Evolutionary conservation across 2,113 vertebrate species (phyloP).

Genomic region (Saccopteryx leptura): DNA sequence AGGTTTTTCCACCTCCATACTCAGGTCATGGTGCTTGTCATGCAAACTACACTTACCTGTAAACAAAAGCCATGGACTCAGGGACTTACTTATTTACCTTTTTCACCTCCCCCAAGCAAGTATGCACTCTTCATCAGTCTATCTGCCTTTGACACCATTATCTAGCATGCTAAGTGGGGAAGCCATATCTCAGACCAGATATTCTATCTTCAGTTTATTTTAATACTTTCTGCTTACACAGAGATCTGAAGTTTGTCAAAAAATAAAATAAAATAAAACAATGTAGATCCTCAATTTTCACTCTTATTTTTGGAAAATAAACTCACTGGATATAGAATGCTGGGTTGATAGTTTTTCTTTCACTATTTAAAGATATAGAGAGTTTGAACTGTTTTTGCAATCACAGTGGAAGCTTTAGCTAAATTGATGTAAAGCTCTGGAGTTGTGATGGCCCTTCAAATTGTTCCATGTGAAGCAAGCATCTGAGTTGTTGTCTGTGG

Average conservation of each 20-base stretch:
- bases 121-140: not conserved
- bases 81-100: not conserved
- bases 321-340: not conserved
- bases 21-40: not conserved
- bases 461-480: not conserved
- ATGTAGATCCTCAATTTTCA: not conserved
- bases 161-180: not conserved
- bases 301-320: not conserved
- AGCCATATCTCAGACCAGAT: not conserved
- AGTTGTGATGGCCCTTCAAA: not conserved
- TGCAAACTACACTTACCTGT: not conserved
- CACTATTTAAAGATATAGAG: not conserved
- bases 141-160: not conserved
- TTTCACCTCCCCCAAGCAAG: not conserved
- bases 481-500: not conserved
- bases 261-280: too few species aligned
- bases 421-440: not conserved
- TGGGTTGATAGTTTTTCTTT: not conserved
- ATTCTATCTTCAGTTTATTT: not conserved
- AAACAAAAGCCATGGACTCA: not conserved
- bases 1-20: not conserved
- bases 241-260: not conserved
- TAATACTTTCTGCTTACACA: not conserved
- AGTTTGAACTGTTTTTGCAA: not conserved
- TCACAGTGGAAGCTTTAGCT: not conserved